Evolutionary conservation across 2,888 invertebrate species (phyloP).

Genomic region (Platerodrilus igneus): DNA sequence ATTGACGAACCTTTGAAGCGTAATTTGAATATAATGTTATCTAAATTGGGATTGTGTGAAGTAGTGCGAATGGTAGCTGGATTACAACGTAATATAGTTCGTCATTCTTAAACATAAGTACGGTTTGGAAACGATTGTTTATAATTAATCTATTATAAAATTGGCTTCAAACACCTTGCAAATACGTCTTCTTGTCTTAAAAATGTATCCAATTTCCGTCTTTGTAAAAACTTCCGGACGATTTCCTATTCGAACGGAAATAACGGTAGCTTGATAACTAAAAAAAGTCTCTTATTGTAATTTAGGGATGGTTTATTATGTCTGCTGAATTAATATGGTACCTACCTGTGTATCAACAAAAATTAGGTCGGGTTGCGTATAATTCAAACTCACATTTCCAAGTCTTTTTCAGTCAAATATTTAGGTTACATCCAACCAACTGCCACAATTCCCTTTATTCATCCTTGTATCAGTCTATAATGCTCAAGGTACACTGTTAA

Average conservation of each 20-base stretch:
- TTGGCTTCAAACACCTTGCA: slow-evolving; percentile 13
- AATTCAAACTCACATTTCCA: slow-evolving; percentile 25
- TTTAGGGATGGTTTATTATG: too few relatives aligned
- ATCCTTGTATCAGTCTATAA: too few relatives aligned
- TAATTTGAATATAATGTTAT: slow-evolving; percentile 39
- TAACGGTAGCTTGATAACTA: too few relatives aligned
- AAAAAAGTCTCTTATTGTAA: too few relatives aligned
- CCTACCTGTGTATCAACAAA: slow-evolving; percentile 19
- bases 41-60: slow-evolving; percentile 31
- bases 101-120: slow-evolving; percentile 10
- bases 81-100: slow-evolving; percentile 1
- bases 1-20: slow-evolving; percentile 31
- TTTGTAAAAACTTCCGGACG: too few relatives aligned
- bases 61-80: slow-evolving; percentile 20
- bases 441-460: slow-evolving; percentile 23
- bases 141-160: too few relatives aligned
- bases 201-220: too few relatives aligned
- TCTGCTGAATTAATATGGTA: too few relatives aligned
- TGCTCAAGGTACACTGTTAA: too few relatives aligned
- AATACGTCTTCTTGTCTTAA: slow-evolving; percentile 14
- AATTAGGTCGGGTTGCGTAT: slow-evolving; percentile 25
- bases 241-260: too few relatives aligned
- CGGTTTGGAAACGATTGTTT: too few relatives aligned
- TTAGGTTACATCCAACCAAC: slow-evolving; percentile 29
- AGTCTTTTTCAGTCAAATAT: slow-evolving; percentile 30